Base-by-base conservation (phyloP, 2,888 invertebrate genomes). In the Ormyrus pomaceus region DNA sequence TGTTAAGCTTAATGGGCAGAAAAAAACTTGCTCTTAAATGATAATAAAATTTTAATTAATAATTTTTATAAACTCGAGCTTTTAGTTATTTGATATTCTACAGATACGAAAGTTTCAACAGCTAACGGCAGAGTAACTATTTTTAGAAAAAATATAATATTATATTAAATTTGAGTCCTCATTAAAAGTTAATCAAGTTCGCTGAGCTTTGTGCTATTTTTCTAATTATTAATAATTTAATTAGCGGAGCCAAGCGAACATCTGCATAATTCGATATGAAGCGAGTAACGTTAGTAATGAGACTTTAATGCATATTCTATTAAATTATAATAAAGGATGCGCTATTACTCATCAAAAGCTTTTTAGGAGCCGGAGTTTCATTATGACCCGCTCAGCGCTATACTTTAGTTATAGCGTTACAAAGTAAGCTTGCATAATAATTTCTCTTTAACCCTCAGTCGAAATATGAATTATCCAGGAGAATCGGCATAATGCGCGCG, bases 261-360 rank as follows among this genome's bases (percentile, higher is more conserved):
- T 77, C 58, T 72, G 59, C 77, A 77, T 77, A 65, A 71, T 71
- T 65, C 51, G 19, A 71, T 55, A 46, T 48, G 53, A 69, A 69
- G n/a, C 46, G 4, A 58, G 50, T n/a, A 2, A 64, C 34, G 10
- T 19, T 53, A 48, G 10, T 73, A 79, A 79, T 79, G 78, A 79
- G 78, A 79, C 61, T 79, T 79, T 79, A 79, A 73, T 73, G 62
- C 50, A 50, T 34, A 73, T 73, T 72, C 55, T 56, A 68, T 56
- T 56, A 68, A 34, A 79, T 73, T 79, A 73, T 69, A 68, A 73
- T 73, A 68, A 66, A 66, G 73, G 59, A 66, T 51, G 59, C 56
- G 48, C 56, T 68, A 64, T 56, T 55, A 59, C 61, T 78, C 73
- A 55, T 78, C 68, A 78, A 78, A 78, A 66, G 72, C 78, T 78